Evolutionary conservation across 2,113 vertebrate species (phyloP).

Genomic region (Scomber japonicus): DNA sequence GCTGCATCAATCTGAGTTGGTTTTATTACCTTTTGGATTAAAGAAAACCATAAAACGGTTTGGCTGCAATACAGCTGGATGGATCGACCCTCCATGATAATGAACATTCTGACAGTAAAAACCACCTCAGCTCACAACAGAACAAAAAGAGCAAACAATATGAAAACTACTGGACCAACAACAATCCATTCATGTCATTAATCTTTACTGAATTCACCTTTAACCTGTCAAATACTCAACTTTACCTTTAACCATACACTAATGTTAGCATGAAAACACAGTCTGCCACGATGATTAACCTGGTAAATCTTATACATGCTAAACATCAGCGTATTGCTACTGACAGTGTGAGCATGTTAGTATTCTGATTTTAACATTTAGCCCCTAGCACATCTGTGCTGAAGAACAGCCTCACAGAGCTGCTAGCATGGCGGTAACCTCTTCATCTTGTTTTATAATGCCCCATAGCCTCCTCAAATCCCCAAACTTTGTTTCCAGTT

Average conservation of each 20-base stretch:
- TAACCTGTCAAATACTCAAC: background rate
- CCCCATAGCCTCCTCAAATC: background rate
- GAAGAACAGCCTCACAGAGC: background rate
- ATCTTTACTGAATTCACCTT: background rate
- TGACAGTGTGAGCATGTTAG: too few species aligned
- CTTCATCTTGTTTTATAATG: background rate
- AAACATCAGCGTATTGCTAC: background rate
- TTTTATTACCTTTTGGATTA: constrained; percentile 11
- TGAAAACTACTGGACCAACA: too few species aligned
- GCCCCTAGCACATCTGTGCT: too few species aligned
- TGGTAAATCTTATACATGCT: background rate
- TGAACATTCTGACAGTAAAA: background rate
- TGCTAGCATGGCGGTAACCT: background rate
- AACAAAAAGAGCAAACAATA: background rate
- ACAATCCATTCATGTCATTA: too few species aligned
- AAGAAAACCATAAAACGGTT: background rate
- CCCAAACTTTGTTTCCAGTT: background rate
- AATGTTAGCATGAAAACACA: too few species aligned
- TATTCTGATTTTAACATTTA: too few species aligned
- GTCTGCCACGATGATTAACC: background rate
- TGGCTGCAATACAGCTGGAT: constrained; percentile 16
- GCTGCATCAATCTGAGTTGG: background rate
- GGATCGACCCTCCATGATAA: background rate
- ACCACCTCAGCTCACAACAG: background rate
- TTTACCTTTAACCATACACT: background rate